These are phyloP conservation scores for Amiota minor DNA, from an alignment of 2,888 invertebrate genomes.

Conservation along the genomic window DNA sequence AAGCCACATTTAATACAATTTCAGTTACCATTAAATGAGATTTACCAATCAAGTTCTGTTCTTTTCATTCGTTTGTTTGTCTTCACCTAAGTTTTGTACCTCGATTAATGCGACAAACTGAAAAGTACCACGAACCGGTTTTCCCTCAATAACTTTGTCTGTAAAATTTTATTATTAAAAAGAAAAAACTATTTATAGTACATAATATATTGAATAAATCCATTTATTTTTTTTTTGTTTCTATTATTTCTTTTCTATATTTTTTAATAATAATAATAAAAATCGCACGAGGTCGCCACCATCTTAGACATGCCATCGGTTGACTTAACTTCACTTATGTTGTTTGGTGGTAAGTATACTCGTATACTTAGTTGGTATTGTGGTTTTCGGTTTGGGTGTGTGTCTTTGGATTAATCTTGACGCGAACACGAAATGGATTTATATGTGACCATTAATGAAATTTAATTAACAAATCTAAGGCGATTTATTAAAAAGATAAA, in stretches of 20 bases:
- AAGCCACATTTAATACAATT: no score
- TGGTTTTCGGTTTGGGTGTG: no score
- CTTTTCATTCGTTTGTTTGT: neutral
- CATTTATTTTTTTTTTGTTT: no score
- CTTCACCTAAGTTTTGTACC: neutral
- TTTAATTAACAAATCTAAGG: constrained; percentile 67
- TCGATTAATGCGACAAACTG: neutral
- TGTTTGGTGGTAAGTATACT: no score
- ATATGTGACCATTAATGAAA: constrained; percentile 34
- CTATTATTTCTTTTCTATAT: no score
- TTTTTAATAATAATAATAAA: constrained; percentile 1
- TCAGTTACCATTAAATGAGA: no score
- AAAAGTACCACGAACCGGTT: neutral
- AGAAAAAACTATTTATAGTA: neutral
- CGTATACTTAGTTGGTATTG: no score
- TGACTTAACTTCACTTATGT: no score
- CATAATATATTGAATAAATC: no score
- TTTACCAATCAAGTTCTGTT: no score
- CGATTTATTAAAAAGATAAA: constrained; percentile 55
- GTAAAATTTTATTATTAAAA: neutral
- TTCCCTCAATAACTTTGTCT: neutral
- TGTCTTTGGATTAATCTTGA: no score
- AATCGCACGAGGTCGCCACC: neutral
- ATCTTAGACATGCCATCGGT: no score
- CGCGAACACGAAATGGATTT: neutral